These are phyloP conservation scores for Enteromius afrohamiltoni DNA, from an alignment of 2,797 vertebrate genomes.

Conservation along the genomic window DNA sequence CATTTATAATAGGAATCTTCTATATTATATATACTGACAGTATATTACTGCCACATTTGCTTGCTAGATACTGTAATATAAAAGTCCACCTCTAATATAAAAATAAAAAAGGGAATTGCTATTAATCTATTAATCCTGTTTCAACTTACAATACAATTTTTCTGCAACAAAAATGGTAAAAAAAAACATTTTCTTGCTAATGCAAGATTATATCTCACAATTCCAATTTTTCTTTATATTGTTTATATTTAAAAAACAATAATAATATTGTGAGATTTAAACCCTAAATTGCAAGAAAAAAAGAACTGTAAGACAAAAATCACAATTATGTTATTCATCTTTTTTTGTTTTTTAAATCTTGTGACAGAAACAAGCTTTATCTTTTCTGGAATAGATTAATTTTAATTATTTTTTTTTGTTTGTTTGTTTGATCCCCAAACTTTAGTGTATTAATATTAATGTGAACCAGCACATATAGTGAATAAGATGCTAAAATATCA, in stretches of 20 bases:
- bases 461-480: constrained; percentile 3
- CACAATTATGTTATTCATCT: not conserved
- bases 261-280: not conserved
- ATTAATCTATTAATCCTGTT: not conserved
- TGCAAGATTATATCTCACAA: not conserved
- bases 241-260: not conserved
- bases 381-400: not conserved
- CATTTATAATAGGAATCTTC: not conserved
- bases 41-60: not conserved
- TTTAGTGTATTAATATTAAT: not conserved
- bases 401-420: not conserved
- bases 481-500: constrained; percentile 4
- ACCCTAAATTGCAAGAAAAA: not conserved
- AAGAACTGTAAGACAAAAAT: not conserved
- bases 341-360: not conserved
- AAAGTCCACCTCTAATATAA: not conserved
- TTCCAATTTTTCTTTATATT: not conserved
- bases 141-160: not conserved
- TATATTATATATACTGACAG: not conserved
- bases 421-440: not conserved
- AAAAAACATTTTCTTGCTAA: not conserved
- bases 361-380: not conserved
- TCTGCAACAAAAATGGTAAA: not conserved
- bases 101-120: not conserved
- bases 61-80: not conserved